Percentiles rank a stretch among this genome's conserved stretches.
Conservation (phyloP, 2,113 vertebrate species). For the Corythoichthys haematopterus region DNA sequence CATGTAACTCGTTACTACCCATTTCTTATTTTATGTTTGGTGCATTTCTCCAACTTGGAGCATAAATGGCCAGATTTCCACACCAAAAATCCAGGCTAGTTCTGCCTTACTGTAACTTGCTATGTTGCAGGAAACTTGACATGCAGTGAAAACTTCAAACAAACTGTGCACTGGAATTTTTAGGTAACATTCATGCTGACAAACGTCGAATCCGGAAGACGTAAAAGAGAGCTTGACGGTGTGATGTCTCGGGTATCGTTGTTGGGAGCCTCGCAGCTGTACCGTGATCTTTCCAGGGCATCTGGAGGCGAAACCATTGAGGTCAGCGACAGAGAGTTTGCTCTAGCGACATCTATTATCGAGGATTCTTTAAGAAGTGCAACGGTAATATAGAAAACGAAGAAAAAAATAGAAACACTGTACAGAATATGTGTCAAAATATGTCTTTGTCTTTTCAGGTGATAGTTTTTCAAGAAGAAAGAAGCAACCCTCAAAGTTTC, state of each 20-base stretch:
- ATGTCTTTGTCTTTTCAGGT: slow-evolving; percentile 43
- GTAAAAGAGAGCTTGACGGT: slow-evolving; percentile 6
- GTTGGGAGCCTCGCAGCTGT: slow-evolving; percentile 39
- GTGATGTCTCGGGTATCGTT: not conserved
- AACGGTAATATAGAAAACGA: slow-evolving; percentile 40
- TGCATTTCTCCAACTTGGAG: too few relatives aligned
- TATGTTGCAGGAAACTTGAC: too few relatives aligned
- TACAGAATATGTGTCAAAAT: not conserved
- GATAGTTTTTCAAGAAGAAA: slow-evolving; percentile 58
- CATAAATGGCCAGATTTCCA: too few relatives aligned
- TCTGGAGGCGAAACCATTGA: slow-evolving; percentile 65
- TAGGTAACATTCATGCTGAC: slow-evolving; percentile 71
- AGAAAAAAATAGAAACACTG: not conserved
- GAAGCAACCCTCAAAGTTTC: slow-evolving; percentile 43
- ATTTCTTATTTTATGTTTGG: too few relatives aligned
- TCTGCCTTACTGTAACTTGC: too few relatives aligned
- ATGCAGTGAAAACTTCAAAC: too few relatives aligned
- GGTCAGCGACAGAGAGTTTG: slow-evolving; percentile 50
- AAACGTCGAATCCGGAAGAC: not conserved
- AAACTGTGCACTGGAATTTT: not conserved
- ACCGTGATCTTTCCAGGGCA: slow-evolving; percentile 52
- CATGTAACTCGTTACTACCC: too few relatives aligned
- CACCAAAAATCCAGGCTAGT: too few relatives aligned
- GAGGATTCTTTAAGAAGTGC: slow-evolving; percentile 41
- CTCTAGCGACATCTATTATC: slow-evolving; percentile 53